Conservation (phyloP, 2,113 vertebrate genomes). For the Bos indicus region DNA sequence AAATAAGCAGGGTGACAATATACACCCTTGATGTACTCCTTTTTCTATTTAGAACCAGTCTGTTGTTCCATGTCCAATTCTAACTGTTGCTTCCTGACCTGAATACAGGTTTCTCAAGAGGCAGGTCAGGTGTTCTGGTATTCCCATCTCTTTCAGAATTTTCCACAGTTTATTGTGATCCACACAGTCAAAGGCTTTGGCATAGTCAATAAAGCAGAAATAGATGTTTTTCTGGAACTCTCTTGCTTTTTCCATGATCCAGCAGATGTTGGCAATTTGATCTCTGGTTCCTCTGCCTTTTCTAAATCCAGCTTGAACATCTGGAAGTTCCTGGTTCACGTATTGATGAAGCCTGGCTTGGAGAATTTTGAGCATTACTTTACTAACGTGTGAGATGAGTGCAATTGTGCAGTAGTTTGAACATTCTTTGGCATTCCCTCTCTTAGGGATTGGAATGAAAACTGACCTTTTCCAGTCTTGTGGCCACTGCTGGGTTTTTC, state of each 20-base stretch:
- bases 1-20: neutral
- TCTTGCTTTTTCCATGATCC: no score
- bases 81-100: neutral
- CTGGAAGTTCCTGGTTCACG: accelerated
- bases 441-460: neutral
- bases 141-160: no score
- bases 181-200: no score
- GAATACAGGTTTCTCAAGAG: neutral
- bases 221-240: no score
- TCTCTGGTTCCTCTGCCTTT: neutral
- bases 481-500: neutral
- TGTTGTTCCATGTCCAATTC: neutral
- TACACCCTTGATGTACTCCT: accelerated
- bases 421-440: neutral
- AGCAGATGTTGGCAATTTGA: neutral
- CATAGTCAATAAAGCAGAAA: no score
- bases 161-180: no score
- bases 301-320: neutral
- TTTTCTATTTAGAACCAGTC: neutral
- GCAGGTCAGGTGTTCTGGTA: neutral
- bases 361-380: neutral
- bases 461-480: neutral
- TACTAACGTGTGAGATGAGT: neutral
- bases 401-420: neutral
- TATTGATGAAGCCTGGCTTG: neutral